Base-by-base conservation (phyloP, 1,140 invertebrate genomes). In the Drosophila simulans region DNA sequence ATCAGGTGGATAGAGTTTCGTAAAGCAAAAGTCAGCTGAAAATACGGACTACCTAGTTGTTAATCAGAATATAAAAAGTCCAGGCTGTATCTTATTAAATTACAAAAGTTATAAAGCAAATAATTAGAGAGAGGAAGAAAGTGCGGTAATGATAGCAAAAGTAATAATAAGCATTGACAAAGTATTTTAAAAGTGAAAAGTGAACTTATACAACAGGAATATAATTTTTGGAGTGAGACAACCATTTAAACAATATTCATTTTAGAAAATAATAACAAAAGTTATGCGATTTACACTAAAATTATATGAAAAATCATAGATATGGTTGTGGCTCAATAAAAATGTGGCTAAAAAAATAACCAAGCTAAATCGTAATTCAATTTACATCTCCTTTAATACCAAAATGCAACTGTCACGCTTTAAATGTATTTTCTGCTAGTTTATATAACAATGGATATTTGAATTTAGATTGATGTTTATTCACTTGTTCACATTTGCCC, bases 1-100 rank as follows among this genome's bases (percentile, higher is more conserved):
- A 25, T 34, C 10, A 68, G 34, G 40, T 20, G 59, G 17, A 65
- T 48, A 27, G 34, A 22, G 11, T 34, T 66, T 40, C 17, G 37
- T 63, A 20, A 13, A 39, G 17, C 0, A 65, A 34, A 8, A 10
- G 11, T 5, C 34, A 11, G 34, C 1, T 20, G 11, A n/a, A 17
- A 35, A 48, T 10, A 11, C 7, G 22, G 12, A 34, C 13, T 31
- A 31, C 31, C 7, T 34, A 43, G 11, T 40, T 66, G 58, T n/a
- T 15, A 49, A 40, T 15, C 11, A 31, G 37, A 46, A 45, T 42
- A 35, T 25, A 57, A 46, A 55, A 10, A 11, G 39, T 15, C 2
- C 15, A 64, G 22, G 4, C 7, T 11, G 7, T 20, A 39, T 22
- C 11, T 31, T 31, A 31, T 31, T 31, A 31, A 10, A 31, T 10